These are phyloP conservation scores for Oscheius sp. DNA, from an alignment of 2,888 invertebrate species.

Conservation along the genomic window DNA sequence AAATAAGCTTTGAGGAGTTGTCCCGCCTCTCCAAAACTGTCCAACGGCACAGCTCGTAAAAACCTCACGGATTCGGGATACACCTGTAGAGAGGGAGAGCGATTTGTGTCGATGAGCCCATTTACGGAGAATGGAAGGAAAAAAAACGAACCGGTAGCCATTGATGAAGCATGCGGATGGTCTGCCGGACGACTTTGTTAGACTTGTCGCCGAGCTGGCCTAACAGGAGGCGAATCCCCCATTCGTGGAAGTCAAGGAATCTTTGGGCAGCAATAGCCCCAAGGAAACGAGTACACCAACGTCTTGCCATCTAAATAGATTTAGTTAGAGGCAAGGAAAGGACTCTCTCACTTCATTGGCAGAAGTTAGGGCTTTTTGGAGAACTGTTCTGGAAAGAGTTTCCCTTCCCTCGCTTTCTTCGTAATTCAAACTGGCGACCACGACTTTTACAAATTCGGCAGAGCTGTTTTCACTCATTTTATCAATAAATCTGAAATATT, in stretches of 20 bases:
- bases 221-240: constrained; percentile 86
- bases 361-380: constrained; percentile 74
- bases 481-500: constrained; percentile 78
- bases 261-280: constrained; percentile 84
- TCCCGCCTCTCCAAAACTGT: constrained; percentile 60
- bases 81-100: constrained; percentile 18
- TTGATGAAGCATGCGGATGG: constrained; percentile 46
- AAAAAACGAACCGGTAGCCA: constrained; percentile 55
- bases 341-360: constrained; percentile 34
- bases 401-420: constrained; percentile 75
- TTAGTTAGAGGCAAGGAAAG: background rate
- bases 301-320: constrained; percentile 71
- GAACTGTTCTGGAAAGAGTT: constrained; percentile 75
- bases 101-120: background rate
- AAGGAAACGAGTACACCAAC: constrained; percentile 91
- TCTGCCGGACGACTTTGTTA: constrained; percentile 73
- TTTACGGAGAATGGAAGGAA: background rate
- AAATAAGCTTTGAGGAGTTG: constrained; percentile 52
- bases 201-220: constrained; percentile 86
- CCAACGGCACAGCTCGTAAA: constrained; percentile 33
- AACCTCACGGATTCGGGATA: constrained; percentile 24
- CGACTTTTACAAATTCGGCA: constrained; percentile 90
- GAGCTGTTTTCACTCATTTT: constrained; percentile 81
- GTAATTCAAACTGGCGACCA: constrained; percentile 90
- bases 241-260: constrained; percentile 75